phyloP scores from a whole-genome alignment of 2,113 vertebrate species.

The Vicugna pacos region DNA sequence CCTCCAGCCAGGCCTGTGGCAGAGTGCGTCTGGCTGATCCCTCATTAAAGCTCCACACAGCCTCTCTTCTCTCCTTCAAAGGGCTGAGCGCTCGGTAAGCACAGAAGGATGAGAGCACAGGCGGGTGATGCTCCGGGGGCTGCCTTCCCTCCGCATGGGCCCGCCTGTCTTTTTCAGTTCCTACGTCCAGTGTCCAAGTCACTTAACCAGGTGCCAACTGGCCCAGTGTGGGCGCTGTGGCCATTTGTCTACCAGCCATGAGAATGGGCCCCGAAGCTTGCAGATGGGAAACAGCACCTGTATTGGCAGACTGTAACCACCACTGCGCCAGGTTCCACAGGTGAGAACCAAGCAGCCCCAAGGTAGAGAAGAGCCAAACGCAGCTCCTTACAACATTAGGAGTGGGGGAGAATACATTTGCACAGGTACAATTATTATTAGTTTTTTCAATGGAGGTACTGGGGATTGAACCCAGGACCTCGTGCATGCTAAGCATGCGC shows the following conservation, averaged over 20 bases:
- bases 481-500: too few relatives aligned
- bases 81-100: background rate
- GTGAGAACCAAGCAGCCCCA: background rate
- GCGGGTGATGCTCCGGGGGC: rapidly evolving
- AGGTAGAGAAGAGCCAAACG: background rate
- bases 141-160: background rate
- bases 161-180: background rate
- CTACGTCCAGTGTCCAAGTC: background rate
- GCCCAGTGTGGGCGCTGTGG: background rate
- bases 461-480: too few relatives aligned
- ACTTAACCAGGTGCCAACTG: background rate
- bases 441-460: too few relatives aligned
- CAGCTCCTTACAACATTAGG: background rate
- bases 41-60: conserved; percentile 29
- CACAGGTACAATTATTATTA: background rate
- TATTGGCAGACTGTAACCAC: background rate
- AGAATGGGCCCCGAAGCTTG: background rate
- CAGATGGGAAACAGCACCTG: background rate
- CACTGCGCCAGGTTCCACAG: background rate
- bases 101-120: background rate
- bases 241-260: background rate
- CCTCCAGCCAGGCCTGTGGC: conserved; percentile 55
- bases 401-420: background rate
- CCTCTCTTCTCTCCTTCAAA: conserved; percentile 42
- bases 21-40: background rate